Percentiles rank a stretch among this genome's conserved stretches.
These are phyloP conservation scores for Cryptosula pallasiana DNA, from an alignment of 2,888 invertebrate genomes.

Conservation along the genomic window DNA sequence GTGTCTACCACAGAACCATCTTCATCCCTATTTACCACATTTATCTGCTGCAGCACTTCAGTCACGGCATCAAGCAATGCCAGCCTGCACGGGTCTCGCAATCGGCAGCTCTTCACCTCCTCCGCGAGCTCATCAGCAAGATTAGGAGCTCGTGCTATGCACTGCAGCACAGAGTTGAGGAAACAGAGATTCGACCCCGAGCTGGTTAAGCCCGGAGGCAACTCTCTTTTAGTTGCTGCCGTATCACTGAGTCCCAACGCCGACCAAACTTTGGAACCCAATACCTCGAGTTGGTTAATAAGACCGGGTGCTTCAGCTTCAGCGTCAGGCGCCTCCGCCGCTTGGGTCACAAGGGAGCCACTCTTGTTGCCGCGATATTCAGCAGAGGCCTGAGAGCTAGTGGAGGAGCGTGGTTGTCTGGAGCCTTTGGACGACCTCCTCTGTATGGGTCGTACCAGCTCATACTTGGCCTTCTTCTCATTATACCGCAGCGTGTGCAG, in stretches of 20 bases:
- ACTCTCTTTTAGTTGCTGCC: neutral
- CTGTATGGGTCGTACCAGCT: neutral
- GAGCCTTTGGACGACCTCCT: neutral
- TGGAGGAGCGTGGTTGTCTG: too few relatives aligned
- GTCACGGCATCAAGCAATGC: slow-evolving; percentile 33
- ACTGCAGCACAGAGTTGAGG: slow-evolving; percentile 48
- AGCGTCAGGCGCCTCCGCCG: neutral
- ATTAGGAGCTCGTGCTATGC: slow-evolving; percentile 41
- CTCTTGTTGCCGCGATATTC: neutral
- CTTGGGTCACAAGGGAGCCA: neutral
- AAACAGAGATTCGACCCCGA: slow-evolving; percentile 47
- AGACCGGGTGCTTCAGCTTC: neutral
- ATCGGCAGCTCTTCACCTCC: slow-evolving; percentile 30
- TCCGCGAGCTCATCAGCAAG: slow-evolving; percentile 33
- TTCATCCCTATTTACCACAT: slow-evolving; percentile 28
- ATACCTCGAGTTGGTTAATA: neutral
- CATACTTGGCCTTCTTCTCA: slow-evolving; percentile 24
- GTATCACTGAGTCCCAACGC: neutral
- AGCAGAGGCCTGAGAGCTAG: neutral
- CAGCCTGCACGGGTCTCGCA: slow-evolving; percentile 37
- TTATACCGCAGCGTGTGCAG: slow-evolving; percentile 1
- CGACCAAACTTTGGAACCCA: slow-evolving; percentile 2
- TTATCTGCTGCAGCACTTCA: slow-evolving; percentile 35
- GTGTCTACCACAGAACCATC: slow-evolving; percentile 6
- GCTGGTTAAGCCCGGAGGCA: slow-evolving; percentile 38